A percentile compares a stretch with the other conserved stretches of the same genome.
phyloP scores from a whole-genome alignment of 2,113 vertebrate genomes.

The Callipepla californica region DNA sequence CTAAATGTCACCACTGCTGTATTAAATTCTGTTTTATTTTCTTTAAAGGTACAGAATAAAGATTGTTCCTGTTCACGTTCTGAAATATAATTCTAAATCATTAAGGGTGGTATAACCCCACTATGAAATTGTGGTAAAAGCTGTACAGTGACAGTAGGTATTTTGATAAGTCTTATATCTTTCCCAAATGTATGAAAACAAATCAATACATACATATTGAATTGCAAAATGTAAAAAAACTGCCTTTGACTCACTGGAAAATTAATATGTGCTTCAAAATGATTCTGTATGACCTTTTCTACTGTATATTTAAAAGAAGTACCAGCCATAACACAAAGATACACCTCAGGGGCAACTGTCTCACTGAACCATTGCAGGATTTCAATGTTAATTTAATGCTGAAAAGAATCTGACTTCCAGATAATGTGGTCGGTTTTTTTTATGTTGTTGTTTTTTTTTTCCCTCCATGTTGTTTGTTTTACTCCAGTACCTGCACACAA shows the following conservation, averaged over 20 bases:
- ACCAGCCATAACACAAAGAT: background rate
- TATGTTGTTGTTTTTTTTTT: too few species aligned
- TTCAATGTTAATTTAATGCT: background rate
- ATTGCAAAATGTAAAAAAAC: background rate
- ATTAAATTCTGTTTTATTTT: background rate
- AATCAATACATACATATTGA: background rate
- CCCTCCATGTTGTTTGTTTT: background rate
- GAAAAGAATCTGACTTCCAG: background rate
- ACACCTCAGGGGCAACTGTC: background rate
- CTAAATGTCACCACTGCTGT: background rate
- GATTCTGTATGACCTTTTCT: background rate
- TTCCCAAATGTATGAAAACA: background rate
- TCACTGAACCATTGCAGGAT: background rate
- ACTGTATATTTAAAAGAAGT: background rate
- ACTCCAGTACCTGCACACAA: background rate
- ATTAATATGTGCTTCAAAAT: background rate
- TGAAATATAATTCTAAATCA: background rate
- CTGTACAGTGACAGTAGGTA: background rate
- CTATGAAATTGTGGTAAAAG: background rate
- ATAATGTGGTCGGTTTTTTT: background rate
- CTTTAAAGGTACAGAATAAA: background rate
- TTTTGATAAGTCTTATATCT: background rate
- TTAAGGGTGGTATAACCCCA: background rate
- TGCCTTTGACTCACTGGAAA: background rate
- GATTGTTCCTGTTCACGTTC: background rate